A percentile compares a stretch with the other conserved stretches of the same genome.
phyloP scores from a whole-genome alignment of 2,797 vertebrate genomes.

The Emydoidea blandingii region DNA sequence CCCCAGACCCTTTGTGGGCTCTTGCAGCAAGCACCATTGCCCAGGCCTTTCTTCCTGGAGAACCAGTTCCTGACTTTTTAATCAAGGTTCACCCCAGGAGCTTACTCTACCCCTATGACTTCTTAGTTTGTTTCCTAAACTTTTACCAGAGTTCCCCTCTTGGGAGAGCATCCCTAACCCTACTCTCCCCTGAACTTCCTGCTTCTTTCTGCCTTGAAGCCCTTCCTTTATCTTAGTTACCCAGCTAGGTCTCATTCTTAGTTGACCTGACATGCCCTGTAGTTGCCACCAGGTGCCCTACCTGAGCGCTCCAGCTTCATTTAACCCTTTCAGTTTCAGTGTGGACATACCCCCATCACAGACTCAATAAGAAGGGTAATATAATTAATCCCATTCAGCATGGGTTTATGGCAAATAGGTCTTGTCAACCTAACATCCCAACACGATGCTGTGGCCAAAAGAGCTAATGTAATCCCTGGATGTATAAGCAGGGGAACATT shows the following conservation, averaged over 20 bases:
- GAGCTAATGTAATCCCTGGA: not conserved
- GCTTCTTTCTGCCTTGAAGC: not conserved
- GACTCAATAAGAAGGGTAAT: not conserved
- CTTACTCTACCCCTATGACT: not conserved
- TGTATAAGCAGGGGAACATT: not conserved
- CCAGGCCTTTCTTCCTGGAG: not conserved
- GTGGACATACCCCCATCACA: not conserved
- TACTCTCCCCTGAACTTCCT: not conserved
- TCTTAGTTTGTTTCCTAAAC: not conserved
- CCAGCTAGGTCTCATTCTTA: no score
- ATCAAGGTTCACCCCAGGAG: not conserved
- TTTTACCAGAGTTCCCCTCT: not conserved
- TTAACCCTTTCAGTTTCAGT: not conserved
- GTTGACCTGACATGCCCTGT: not conserved
- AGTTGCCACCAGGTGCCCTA: not conserved
- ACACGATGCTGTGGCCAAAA: not conserved
- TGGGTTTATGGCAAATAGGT: not conserved
- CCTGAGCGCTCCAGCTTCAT: no score
- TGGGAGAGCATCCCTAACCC: not conserved
- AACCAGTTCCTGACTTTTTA: not conserved
- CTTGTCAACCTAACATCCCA: not conserved
- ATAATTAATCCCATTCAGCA: not conserved
- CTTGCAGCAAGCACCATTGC: not conserved
- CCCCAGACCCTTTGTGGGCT: not conserved
- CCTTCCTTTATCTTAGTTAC: not conserved